These are phyloP conservation scores for Polietes domitor DNA, from an alignment of 2,888 invertebrate species.

Conservation along the genomic window DNA sequence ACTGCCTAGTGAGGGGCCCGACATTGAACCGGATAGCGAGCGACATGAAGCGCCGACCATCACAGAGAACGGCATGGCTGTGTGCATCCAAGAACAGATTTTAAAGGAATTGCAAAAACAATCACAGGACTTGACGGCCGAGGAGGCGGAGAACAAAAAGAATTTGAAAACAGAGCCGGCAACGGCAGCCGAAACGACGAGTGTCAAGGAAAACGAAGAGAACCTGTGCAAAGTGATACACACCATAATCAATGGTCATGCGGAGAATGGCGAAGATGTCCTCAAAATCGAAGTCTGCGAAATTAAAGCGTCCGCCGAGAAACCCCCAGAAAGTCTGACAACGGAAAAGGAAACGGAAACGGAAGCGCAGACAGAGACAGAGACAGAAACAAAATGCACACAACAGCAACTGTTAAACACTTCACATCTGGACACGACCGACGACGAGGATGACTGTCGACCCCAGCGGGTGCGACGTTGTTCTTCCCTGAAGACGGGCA, in stretches of 20 bases:
- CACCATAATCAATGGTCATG: slow-evolving; percentile 64
- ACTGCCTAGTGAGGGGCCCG: slow-evolving; percentile 57
- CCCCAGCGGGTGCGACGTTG: slow-evolving; percentile 89
- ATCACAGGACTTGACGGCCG: slow-evolving; percentile 40
- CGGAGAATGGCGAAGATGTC: slow-evolving; percentile 65
- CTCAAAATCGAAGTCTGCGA: slow-evolving; percentile 55
- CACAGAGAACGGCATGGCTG: slow-evolving; percentile 18
- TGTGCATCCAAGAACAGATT: slow-evolving; percentile 43
- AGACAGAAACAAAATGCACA: background rate
- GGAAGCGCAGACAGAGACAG: background rate
- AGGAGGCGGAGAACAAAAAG: slow-evolving; percentile 22
- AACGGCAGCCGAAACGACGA: background rate
- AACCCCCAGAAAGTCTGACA: background rate
- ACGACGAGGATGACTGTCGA: slow-evolving; percentile 82
- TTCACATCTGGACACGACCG: slow-evolving; percentile 76
- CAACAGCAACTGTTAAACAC: slow-evolving; percentile 1
- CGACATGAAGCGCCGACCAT: slow-evolving; percentile 26
- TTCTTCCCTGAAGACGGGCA: slow-evolving; percentile 93
- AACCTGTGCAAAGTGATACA: slow-evolving; percentile 37
- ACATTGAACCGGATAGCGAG: slow-evolving; percentile 18
- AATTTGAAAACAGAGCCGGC: background rate
- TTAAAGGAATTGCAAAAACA: slow-evolving; percentile 50
- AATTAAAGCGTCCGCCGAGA: background rate
- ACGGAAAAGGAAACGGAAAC: background rate
- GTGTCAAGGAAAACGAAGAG: slow-evolving; percentile 29